Evolutionary conservation across 2,797 vertebrate genomes (phyloP).

Genomic region (Hemibagrus guttatus): DNA sequence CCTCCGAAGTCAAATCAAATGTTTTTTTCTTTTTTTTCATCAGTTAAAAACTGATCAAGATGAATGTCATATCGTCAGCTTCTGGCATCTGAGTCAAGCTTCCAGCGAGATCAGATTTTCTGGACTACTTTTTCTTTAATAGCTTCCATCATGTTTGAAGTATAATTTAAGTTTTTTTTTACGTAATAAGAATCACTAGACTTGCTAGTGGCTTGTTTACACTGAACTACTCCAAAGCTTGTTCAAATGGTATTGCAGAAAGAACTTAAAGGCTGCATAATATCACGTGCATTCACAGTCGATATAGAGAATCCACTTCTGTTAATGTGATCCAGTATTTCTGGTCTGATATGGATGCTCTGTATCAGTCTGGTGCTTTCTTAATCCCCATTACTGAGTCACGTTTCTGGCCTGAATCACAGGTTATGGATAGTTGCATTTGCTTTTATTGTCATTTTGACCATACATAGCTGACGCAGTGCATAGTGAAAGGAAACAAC

Average conservation of each 20-base stretch:
- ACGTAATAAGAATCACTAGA: neutral
- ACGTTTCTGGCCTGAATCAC: neutral
- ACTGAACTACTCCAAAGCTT: neutral
- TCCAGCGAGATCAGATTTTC: neutral
- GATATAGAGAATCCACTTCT: neutral
- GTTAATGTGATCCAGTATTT: neutral
- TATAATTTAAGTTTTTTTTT: neutral
- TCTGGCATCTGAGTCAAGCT: neutral
- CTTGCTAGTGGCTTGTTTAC: neutral
- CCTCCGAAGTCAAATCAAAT: neutral
- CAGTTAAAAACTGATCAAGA: neutral
- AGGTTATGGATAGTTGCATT: slow-evolving; percentile 1
- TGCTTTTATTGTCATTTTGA: too few species aligned
- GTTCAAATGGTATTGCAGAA: neutral
- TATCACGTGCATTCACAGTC: neutral
- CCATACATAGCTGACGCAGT: too few species aligned
- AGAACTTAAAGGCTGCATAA: neutral
- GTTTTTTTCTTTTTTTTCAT: neutral
- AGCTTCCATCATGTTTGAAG: too few species aligned
- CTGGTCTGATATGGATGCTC: neutral
- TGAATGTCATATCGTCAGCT: neutral
- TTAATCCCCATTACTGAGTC: neutral
- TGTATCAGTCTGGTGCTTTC: neutral
- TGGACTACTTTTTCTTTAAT: neutral
- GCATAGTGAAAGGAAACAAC: too few species aligned